Evolutionary conservation across 1,140 invertebrate genomes (phyloP), one percentile per base, ranked within the genome.

Genomic region (Cecropterus lyciades): DNA sequence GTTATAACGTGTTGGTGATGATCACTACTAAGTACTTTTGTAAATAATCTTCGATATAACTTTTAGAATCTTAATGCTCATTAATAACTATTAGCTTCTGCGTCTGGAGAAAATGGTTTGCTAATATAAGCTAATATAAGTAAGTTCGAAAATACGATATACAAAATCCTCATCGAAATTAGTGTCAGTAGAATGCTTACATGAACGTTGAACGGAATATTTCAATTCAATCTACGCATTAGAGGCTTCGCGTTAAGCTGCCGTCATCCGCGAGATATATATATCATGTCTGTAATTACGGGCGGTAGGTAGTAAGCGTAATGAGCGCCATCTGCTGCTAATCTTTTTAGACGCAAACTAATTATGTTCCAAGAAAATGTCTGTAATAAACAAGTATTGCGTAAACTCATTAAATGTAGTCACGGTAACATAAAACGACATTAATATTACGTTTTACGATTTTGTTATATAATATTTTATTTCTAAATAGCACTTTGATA

Each of bases 221-320:
- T 52, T 60, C 24, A 69, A 79, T 77, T 75, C 66, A 73, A 79
- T 73, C n/a, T n/a, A n/a, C n/a, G n/a, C n/a, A 56, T 67, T 70
- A 72, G 59, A 65, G 66, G 68, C 33, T 20, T 43, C 16, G 40
- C 53, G 53, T 16, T 53, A 51, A 48, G 37, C 71, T 65, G 40
- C 70, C 72, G 74, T 77, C 74, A 70, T 67, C 42, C 40, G 45
- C 57, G 69, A 77, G 72, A 80, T 77, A 77, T n/a, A n/a, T n/a
- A n/a, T 77, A 80, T 80, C 72, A 77, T 69, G 37, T 14, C 42
- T 73, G 66, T 77, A 72, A 80, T 75, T 75, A 68, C 72, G n/a
- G 20, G 20, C 72, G 49, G 40, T 56, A 13, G 53, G 43, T 43
- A 56, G 53, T 56, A 56, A 56, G 40, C 37, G 53, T 43, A 42